Base-by-base conservation (phyloP, 2,113 vertebrate genomes). In the Tychaedon coryphoeus region DNA sequence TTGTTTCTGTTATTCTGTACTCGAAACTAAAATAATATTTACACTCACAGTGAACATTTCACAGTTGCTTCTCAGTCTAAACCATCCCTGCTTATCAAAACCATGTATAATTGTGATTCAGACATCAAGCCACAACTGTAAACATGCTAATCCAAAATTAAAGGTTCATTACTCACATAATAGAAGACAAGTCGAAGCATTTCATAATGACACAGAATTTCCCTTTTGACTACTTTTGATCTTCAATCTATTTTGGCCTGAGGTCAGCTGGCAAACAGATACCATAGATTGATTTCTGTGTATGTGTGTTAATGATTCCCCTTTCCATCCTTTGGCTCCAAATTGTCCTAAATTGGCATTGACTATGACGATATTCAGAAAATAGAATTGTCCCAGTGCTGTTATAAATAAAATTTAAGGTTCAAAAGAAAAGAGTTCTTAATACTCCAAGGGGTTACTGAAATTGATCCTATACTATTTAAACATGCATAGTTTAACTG, bases 221-320 rank as follows among this genome's bases (percentile, higher is more conserved):
- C 88, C 92, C 96, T 96, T 97, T 96, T 96, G 96, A 79, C 94
- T 97, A 71, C 71, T 97, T 98, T 95, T 84, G 51, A 86, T 96
- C 81, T 89, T 95, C 94, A 97, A 67, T 97, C 92, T 98, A 61
- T 94, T 97, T 97, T 97, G 94, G 96, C 97, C 95, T 81, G 88
- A 96, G 94, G 96, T 97, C 94, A 96, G 54, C 87, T 92, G 66
- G 93, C 82, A 95, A 95, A 96, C 85, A 98, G 96, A 96, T 92
- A 95, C 43, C 40, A 60, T 50, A 91, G 89, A 97, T 38, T 97
- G 96, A 97, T 97, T 97, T 93, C 82, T 77, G 12, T 54, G 45
- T 47, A 45, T 94, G 38, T 87, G 53, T 51, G 45, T 74, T 97
- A 97, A 97, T 95, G 88, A 95, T 86, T 96, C 76, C 86, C 89